These are phyloP conservation scores for Glyphotaelius pellucidus DNA, from an alignment of 2,888 invertebrate species.

Conservation along the genomic window DNA sequence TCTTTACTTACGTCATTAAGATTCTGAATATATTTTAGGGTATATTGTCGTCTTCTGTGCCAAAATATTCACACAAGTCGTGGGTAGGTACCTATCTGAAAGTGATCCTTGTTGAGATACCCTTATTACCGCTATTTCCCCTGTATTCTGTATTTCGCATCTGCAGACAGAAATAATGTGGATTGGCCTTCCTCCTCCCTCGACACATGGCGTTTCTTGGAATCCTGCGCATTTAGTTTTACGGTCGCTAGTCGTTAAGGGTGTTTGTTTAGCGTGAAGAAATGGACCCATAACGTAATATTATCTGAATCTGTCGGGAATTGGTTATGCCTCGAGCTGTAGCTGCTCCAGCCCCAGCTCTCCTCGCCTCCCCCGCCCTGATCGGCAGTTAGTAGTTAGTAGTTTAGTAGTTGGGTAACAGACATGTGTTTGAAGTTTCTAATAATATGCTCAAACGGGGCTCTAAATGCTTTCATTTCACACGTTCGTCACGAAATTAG, in stretches of 20 bases:
- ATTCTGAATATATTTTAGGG: too few relatives aligned
- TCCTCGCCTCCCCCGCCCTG: not conserved
- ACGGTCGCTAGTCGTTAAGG: conserved; percentile 53
- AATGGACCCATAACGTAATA: conserved; percentile 20
- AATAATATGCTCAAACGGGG: not conserved
- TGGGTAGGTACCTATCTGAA: not conserved
- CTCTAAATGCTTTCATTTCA: conserved; percentile 2
- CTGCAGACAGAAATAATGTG: not conserved
- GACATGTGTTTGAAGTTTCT: not conserved
- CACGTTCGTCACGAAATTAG: conserved; percentile 2
- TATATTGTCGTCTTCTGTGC: too few relatives aligned
- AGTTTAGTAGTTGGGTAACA: not conserved
- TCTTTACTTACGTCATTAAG: too few relatives aligned
- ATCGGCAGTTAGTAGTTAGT: not conserved
- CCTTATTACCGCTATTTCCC: not conserved
- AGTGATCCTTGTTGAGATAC: not conserved
- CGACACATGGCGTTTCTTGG: conserved; percentile 41
- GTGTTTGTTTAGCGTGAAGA: conserved; percentile 52
- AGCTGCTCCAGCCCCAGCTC: not conserved
- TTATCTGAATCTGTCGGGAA: conserved; percentile 40
- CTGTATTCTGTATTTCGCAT: not conserved
- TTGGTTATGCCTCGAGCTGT: conserved; percentile 33
- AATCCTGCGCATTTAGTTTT: conserved; percentile 56
- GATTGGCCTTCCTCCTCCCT: not conserved
- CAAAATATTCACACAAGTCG: not conserved